phyloP scores from a whole-genome alignment of 2,797 vertebrate species.

The Anolis apletophallus region DNA sequence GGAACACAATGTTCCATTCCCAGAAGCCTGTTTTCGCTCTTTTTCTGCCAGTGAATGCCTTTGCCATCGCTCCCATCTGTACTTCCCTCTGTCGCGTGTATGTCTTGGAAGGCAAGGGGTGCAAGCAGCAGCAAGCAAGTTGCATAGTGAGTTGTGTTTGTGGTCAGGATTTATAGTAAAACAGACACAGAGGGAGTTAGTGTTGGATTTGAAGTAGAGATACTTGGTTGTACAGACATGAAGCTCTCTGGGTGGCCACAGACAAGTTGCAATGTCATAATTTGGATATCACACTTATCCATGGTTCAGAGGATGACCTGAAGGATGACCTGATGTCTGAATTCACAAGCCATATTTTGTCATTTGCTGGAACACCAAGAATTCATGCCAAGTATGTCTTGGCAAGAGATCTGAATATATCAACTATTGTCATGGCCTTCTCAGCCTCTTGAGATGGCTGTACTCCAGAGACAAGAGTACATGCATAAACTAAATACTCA shows the following conservation, averaged over 20 bases:
- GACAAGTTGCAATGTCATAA: background rate
- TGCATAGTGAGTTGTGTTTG: background rate
- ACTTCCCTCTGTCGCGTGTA: background rate
- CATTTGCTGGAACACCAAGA: background rate
- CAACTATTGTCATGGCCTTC: too few relatives aligned
- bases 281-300: background rate
- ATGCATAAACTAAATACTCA: background rate
- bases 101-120: background rate
- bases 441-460: background rate
- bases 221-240: background rate
- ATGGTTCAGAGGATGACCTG: background rate
- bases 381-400: background rate
- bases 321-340: background rate
- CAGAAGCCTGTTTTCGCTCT: background rate
- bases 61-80: background rate
- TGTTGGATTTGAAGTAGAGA: background rate
- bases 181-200: background rate
- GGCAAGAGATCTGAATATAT: background rate
- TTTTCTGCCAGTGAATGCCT: background rate
- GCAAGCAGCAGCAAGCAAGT: background rate
- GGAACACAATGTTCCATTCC: background rate
- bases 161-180: background rate
- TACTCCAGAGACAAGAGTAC: background rate
- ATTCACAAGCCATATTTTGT: background rate
- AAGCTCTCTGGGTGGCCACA: too few relatives aligned